Base-by-base conservation (phyloP, 2,113 vertebrate genomes). In the Dasyurus viverrinus region DNA sequence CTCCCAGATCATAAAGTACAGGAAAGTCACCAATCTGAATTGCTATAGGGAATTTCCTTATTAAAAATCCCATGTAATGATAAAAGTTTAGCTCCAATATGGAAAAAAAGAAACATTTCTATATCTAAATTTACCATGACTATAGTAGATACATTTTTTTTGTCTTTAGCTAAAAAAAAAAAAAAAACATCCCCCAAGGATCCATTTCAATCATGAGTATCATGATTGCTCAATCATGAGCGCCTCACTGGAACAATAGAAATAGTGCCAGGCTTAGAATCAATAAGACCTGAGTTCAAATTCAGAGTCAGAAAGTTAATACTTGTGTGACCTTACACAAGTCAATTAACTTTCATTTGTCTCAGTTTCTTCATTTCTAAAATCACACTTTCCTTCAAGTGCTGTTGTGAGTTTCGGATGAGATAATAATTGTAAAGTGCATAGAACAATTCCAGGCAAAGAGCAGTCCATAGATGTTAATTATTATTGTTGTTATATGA, bases 91-190 rank as follows among this genome's bases (percentile, higher is more conserved):
- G 16, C 14, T 76, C 36, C 7, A 42, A n/a, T 42, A 42, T 6
- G n/a, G 19, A 84, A 57, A 26, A 26, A 76, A 84, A 30, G 11
- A 11, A 68, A 36, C 10, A 36, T n/a, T n/a, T 76, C n/a, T 30
- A 76, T n/a, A 84, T 84, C 19, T 94, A 91, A 91, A 93, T 90
- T 89, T 92, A 91, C 8, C 42, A 89, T 84, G 92, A 94, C 90
- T 36, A 76, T 95, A 91, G 84, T 48, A 90, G n/a, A 90, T 24
- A 93, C 57, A 89, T 23, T 60, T 25, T 92, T 53, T 3, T 25
- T 57, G 23, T 48, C 53, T 90, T 27, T 89, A n/a, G 48, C 93
- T 84, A 57, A 92, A 91, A 92, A 47, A 57, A 89, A 94, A 93
- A 47, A 47, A 47, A 47, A 47, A 47, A 47, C n/a, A 55, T 16